A percentile compares a stretch with the other conserved stretches of the same genome.
Conservation (phyloP, 92 coral and sea anemone species). For the Hydrozoanthus gracilis region DNA sequence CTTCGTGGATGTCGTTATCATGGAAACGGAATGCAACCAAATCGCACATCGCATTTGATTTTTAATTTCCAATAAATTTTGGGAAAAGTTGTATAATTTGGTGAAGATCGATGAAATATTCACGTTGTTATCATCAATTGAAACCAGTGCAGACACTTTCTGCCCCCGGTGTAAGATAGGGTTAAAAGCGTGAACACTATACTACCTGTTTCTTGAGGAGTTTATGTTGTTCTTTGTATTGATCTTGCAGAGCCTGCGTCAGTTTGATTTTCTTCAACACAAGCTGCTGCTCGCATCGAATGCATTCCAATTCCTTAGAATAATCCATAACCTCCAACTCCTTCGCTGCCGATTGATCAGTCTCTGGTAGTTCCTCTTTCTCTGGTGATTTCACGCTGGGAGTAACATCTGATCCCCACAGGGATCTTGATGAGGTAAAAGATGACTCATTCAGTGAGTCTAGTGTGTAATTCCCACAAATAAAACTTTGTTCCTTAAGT, state of each 20-base stretch:
- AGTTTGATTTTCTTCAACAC: constrained; percentile 69
- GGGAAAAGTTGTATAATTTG: too few relatives aligned
- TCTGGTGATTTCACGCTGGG: background rate
- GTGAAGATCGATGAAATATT: too few relatives aligned
- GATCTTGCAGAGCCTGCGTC: constrained; percentile 75
- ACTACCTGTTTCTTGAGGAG: constrained; percentile 72
- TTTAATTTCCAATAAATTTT: too few relatives aligned
- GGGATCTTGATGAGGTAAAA: constrained; percentile 68
- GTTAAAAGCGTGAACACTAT: too few relatives aligned
- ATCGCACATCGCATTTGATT: too few relatives aligned
- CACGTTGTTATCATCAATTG: background rate
- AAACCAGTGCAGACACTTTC: background rate
- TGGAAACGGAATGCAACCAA: too few relatives aligned
- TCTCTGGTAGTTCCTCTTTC: constrained; percentile 2
- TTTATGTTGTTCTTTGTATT: constrained; percentile 84
- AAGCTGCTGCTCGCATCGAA: constrained; percentile 66
- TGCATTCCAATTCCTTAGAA: constrained; percentile 58
- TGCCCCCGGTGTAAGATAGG: background rate
- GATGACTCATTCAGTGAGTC: constrained; percentile 84
- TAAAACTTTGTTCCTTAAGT: constrained; percentile 61
- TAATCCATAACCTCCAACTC: constrained; percentile 10
- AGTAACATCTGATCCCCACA: constrained; percentile 41
- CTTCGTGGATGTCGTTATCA: too few relatives aligned
- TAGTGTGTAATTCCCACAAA: constrained; percentile 61
- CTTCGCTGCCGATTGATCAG: background rate